Base-by-base conservation (phyloP, 2,888 invertebrate genomes). In the Ceramica pisi region DNA sequence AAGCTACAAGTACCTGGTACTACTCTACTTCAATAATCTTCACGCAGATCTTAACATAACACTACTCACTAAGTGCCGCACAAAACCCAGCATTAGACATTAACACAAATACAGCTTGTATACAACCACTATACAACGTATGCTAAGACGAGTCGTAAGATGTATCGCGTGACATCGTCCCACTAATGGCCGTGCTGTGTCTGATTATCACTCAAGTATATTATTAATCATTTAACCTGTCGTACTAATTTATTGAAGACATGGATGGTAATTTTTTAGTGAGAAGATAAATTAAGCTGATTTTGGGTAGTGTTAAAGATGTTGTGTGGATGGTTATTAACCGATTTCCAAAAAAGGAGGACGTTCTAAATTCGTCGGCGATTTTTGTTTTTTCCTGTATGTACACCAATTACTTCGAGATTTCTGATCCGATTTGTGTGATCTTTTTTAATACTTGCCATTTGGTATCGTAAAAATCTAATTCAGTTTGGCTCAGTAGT, bases 121-220 rank as follows among this genome's bases (percentile, higher is more conserved):
- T 48, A 68, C 59, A 21, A 31, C 31, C 31, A 31, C 31, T 31
- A 31, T 6, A 31, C 31, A 31, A 12, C 8, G 14, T 38, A 53
- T 21, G 56, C 23, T 21, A 41, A 46, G 26, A 23, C 26, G 46
- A 26, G 41, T 41, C 26, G 50, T 71, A 35, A 78, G 71, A 65
- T 10, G 14, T 76, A 67, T 71, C 44, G 60, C 48, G n/a, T 64
- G 44, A 81, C 82, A 79, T 3, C 12, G 38, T n/a, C 21, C 7
- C 35, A 44, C 72, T 79, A 79, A 79, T 79, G 82, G 81, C 14
- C 8, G 38, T 61, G 61, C 64, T 46, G 21, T 79, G 78, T 79
- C 78, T 67, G 67, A 80, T 79, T 71, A 82, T 59, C 59, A 65
- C 59, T 71, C 50, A 59, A 60, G 64, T 75, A 59, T 72, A 50